Conservation (phyloP, 2,113 vertebrate genomes). For the Gnathonemus longibarbis region DNA sequence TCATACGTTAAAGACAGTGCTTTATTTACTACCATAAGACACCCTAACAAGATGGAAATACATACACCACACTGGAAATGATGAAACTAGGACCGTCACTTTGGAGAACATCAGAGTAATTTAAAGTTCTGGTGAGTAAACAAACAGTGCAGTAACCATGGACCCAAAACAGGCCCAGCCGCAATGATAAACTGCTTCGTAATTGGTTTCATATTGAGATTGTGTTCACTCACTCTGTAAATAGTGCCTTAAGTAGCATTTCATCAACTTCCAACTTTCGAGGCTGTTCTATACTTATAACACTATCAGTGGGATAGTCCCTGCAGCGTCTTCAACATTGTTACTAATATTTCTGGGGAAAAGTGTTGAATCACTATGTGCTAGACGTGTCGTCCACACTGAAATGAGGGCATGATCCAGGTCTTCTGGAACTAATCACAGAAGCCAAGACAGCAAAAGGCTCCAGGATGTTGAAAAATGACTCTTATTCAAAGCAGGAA, state of each 20-base stretch:
- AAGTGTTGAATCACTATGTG: not conserved
- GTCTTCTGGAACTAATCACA: constrained; percentile 10
- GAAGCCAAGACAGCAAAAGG: not conserved
- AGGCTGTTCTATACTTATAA: not conserved
- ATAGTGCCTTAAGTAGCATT: not conserved
- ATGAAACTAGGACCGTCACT: constrained; percentile 40
- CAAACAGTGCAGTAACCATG: constrained; percentile 53
- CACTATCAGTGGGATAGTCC: not conserved
- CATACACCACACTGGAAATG: constrained; percentile 33
- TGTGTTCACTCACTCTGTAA: not conserved
- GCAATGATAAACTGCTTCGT: constrained; percentile 27
- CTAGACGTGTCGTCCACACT: not conserved
- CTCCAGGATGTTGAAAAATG: not conserved
- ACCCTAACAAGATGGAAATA: constrained; percentile 4
- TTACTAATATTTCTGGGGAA: not conserved
- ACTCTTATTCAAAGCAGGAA: constrained; percentile 1
- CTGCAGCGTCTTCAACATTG: not conserved
- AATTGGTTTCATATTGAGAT: not conserved
- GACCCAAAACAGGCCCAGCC: constrained; percentile 31
- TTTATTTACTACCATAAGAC: not conserved
- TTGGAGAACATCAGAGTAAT: constrained; percentile 33
- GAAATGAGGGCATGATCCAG: not conserved
- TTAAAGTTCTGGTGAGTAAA: constrained; percentile 48
- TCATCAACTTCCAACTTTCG: not conserved
- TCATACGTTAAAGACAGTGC: not conserved